Evolutionary conservation across 2,797 vertebrate genomes (phyloP), one percentile per base, ranked within the genome.

Genomic region (Phalloptychus januarius): DNA sequence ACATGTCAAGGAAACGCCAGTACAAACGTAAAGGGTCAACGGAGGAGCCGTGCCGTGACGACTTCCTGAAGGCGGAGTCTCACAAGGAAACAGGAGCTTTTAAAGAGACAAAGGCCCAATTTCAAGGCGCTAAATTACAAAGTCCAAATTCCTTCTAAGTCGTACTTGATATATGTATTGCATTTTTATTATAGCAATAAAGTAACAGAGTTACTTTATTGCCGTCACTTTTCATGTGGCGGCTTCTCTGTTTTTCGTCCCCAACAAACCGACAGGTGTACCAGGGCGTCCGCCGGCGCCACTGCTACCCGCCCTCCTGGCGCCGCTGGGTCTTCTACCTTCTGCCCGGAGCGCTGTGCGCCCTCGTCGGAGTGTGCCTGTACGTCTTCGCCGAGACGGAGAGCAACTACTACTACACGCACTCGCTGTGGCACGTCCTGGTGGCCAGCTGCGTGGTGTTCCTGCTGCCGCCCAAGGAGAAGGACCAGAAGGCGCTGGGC

Each of bases 371-470:
- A 7, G 89, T 99, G 1, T 94, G 95, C 7, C 93, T 99, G 72
- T 99, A 97, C 48, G 92, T 95, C 42, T 97, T 97, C 75, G 95
- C 97, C 25, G 96, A 97, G 94, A 99, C 98, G 0, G 97, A 95
- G 28, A 95, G 95, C 85, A 99, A 99, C 93, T 99, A 99, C 87
- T 98, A 96, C 92, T 99, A 99, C 88, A 99, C 96, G 0, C 98
- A 99, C 88, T 99, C 97, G 74, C 95, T 98, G 88, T 99, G 98
- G 98, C 98, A 99, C 48, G 74, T 98, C 73, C 94, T 99, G 90
- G 96, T 99, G 91, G 98, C 97, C 7, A 95, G 84, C 84, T 98
- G 98, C 0, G 97, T 97, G 0, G 96, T 97, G 1, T 97, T 98
- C 88, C 90, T 99, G 82, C 94, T 99, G 16, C 98, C 98, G 0